phyloP scores from a whole-genome alignment of 2,888 invertebrate genomes.

The Brassicogethes aeneus region DNA sequence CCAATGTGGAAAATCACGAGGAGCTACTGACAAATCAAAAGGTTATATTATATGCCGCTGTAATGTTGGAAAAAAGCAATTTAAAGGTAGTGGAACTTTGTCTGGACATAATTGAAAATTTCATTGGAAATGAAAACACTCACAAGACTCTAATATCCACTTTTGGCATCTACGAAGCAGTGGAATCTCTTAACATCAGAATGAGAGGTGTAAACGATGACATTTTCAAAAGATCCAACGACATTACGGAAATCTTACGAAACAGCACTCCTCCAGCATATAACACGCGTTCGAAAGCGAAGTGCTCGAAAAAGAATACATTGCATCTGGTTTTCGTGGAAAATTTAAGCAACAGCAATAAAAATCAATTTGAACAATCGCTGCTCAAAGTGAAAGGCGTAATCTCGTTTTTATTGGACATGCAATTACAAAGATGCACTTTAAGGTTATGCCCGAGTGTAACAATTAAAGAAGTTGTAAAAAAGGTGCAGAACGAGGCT shows the following conservation, averaged over 20 bases:
- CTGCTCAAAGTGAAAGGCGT: conserved; percentile 6
- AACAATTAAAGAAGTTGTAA: conserved; percentile 3
- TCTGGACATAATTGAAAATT: conserved; percentile 10
- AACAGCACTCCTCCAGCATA: conserved; percentile 4
- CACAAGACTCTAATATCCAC: conserved; percentile 8
- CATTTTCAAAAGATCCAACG: conserved; percentile 5
- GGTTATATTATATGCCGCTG: conserved; percentile 9
- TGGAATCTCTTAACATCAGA: conserved; percentile 6
- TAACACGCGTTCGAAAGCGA: conserved; percentile 4
- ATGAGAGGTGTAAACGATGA: not conserved
- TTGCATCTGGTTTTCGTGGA: conserved; percentile 2
- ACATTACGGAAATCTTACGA: conserved; percentile 3
- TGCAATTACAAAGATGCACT: conserved; percentile 7
- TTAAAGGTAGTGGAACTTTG: not conserved
- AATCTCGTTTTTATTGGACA: conserved; percentile 7
- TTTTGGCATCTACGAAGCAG: conserved; percentile 12
- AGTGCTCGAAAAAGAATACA: too few species aligned
- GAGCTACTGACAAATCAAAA: conserved; percentile 5
- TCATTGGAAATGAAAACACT: conserved; percentile 6
- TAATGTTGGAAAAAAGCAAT: conserved; percentile 6
- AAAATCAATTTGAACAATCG: not conserved
- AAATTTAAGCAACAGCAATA: conserved; percentile 3
- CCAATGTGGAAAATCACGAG: not conserved
- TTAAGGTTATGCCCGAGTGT: conserved; percentile 5
- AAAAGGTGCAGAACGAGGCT: conserved; percentile 2